Evolutionary conservation across 2,113 vertebrate genomes (phyloP).

Genomic region (Pavo muticus): DNA sequence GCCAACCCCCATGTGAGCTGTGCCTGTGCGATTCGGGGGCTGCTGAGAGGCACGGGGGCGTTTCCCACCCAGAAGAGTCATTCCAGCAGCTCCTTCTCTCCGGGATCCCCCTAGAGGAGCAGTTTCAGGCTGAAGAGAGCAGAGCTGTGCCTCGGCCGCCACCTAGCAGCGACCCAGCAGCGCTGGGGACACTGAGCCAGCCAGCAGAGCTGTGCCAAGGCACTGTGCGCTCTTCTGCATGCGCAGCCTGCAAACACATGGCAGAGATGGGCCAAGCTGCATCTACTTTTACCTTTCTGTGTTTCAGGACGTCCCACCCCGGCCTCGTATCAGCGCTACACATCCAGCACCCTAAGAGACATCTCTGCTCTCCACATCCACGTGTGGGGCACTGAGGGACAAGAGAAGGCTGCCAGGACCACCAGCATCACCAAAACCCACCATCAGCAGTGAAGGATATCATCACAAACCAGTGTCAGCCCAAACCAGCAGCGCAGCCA

Average conservation of each 20-base stretch:
- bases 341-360: not conserved
- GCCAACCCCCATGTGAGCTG: not conserved
- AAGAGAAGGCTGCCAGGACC: not conserved
- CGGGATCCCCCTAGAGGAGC: not conserved
- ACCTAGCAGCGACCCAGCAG: not conserved
- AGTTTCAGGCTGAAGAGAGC: not conserved
- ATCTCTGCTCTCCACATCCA: not conserved
- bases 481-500: not conserved
- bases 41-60: fast-evolving
- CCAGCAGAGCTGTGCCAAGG: not conserved
- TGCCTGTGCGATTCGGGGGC: not conserved
- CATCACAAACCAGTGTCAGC: not conserved
- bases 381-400: not conserved
- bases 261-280: too few relatives aligned
- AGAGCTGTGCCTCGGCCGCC: not conserved
- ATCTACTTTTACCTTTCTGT: not conserved
- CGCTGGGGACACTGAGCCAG: not conserved
- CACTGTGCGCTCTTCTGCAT: fast-evolving
- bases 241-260: not conserved
- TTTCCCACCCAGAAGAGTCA: not conserved
- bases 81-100: not conserved
- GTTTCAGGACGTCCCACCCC: not conserved
- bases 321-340: not conserved
- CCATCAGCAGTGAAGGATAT: not conserved
- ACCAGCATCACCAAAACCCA: not conserved